phyloP scores from a whole-genome alignment of 2,797 vertebrate species.

The Hydrophis major region DNA sequence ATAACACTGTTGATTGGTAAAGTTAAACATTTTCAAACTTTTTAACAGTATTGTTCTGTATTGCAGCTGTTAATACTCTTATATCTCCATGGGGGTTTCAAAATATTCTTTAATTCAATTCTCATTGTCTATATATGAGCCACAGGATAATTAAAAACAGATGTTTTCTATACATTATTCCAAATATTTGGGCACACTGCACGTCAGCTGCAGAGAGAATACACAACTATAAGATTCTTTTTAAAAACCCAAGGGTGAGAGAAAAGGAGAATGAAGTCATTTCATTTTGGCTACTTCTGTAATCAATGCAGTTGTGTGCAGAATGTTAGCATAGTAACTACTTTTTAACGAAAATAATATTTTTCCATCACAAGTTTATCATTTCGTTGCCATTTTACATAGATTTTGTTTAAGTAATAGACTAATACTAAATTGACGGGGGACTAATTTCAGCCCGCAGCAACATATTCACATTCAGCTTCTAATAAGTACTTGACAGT shows the following conservation, averaged over 20 bases:
- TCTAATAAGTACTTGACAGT: constrained; percentile 60
- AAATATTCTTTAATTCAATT: constrained; percentile 75
- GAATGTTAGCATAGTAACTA: constrained; percentile 40
- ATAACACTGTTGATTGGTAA: constrained; percentile 68
- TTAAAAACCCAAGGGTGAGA: constrained; percentile 55
- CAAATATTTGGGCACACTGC: constrained; percentile 67
- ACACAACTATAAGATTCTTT: constrained; percentile 50
- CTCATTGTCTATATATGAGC: constrained; percentile 68
- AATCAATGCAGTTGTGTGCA: constrained; percentile 4
- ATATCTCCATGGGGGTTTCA: constrained; percentile 69
- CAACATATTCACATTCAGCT: constrained; percentile 52
- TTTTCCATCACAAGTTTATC: constrained; percentile 21
- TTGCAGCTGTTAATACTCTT: constrained; percentile 70
- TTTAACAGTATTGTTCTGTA: constrained; percentile 60
- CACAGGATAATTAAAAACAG: constrained; percentile 70
- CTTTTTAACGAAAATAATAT: constrained; percentile 21
- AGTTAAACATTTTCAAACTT: constrained; percentile 68
- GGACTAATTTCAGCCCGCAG: constrained; percentile 57
- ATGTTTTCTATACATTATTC: constrained; percentile 68
- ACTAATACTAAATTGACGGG: constrained; percentile 40
- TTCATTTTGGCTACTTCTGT: constrained; percentile 42
- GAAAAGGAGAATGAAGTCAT: constrained; percentile 59
- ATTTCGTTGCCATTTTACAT: constrained; percentile 40
- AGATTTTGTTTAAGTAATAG: constrained; percentile 74
- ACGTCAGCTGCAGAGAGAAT: constrained; percentile 58